Evolutionary conservation across 2,113 vertebrate genomes (phyloP), one percentile per base, ranked within the genome.

Genomic region (Oreocharis arfaki): DNA sequence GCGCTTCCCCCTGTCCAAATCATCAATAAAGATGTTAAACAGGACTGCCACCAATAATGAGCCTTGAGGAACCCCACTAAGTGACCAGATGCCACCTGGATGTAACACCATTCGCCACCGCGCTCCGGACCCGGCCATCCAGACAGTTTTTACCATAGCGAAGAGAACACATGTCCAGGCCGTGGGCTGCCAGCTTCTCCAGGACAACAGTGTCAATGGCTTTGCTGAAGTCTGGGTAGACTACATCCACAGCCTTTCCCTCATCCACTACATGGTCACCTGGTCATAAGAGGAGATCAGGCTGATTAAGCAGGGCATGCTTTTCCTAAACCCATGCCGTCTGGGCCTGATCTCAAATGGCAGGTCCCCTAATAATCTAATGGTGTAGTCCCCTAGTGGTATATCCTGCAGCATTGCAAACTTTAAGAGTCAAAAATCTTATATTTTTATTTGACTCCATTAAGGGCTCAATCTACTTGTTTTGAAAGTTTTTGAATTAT

Each of bases 91-190:
- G 49, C 30, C n/a, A 17, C 20, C 30, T 63, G 74, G 23, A 10
- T 21, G 30, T n/a, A 55, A 11, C 56, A 41, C 41, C 28, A 11
- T 24, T 79, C 65, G 13, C 41, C 49, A 22, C 16, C 2, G 0
- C 1, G 2, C 56, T 41, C 39, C 16, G 20, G 28, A 17, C n/a
- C n/a, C 1, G 0, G 10, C 41, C 30, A 47, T 30, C 24, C 28
- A 53, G 28, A 6, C 41, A 41, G 39, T 47, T 41, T 79, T 17
- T n/a, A 55, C 30, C 47, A 20, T 0, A 35, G 41, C 0, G 0
- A 28, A 46, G 33, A 60, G 55, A 60, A 8, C 12, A 28, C 2
- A 39, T 39, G 0, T 22, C 22, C 19, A 59, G 27, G 9, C 32
- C 21, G 4, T 15, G 57, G 35, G 20, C 27, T 70, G 24, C 35